Percentiles rank a stretch among this genome's conserved stretches.
Evolutionary conservation across 2,113 vertebrate species (phyloP).

Genomic region (Progne subis): DNA sequence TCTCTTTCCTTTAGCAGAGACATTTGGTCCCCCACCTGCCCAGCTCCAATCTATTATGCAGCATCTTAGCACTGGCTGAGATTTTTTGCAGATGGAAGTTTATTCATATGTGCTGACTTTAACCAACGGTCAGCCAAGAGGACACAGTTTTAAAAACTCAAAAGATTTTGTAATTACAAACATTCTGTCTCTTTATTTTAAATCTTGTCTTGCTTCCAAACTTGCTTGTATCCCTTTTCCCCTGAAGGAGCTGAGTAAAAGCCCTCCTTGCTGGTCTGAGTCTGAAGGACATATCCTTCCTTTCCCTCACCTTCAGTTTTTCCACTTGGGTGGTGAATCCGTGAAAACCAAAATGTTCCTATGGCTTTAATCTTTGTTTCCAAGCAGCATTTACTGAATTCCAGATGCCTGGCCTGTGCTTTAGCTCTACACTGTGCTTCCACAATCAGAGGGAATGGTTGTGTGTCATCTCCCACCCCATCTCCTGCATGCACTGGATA

Average conservation of each 20-base stretch:
- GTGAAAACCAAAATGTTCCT: not conserved
- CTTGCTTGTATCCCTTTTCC: not conserved
- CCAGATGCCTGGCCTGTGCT: not conserved
- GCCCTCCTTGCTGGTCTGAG: not conserved
- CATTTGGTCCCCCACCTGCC: constrained; percentile 11
- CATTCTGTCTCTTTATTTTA: not conserved
- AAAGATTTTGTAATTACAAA: not conserved
- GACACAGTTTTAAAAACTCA: not conserved
- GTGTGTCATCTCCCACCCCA: accelerated
- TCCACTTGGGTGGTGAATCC: not conserved
- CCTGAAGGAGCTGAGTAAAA: not conserved
- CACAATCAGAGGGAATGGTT: not conserved
- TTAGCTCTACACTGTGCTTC: not conserved
- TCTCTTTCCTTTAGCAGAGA: not conserved
- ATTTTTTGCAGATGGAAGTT: not conserved
- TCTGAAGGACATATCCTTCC: not conserved
- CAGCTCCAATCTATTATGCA: not conserved
- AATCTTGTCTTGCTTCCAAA: not conserved
- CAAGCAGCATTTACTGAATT: not conserved
- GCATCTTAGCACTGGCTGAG: not conserved
- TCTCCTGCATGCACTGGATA: not conserved
- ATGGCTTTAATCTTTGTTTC: not conserved
- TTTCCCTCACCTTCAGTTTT: not conserved
- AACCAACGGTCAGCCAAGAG: not conserved
- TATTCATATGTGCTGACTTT: not conserved